A percentile compares a stretch with the other conserved stretches of the same genome.
These are phyloP conservation scores for Catharus fuscescens DNA, from an alignment of 2,113 vertebrate species.

Conservation along the genomic window DNA sequence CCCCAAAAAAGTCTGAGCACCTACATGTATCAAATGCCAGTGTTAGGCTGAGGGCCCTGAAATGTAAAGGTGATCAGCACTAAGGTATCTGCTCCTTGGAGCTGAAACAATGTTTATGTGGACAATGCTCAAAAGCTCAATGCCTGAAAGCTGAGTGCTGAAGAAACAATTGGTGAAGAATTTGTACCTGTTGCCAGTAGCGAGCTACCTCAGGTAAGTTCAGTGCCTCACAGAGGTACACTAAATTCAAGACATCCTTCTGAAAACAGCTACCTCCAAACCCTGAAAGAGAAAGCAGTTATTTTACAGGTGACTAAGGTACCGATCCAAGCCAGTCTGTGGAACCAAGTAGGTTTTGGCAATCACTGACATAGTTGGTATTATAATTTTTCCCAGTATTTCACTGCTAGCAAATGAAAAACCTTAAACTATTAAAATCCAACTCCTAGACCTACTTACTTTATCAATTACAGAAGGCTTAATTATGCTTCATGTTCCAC, in stretches of 20 bases:
- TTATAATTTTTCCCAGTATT: neutral
- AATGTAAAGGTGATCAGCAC: neutral
- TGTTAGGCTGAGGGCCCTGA: neutral
- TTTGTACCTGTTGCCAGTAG: slow-evolving; percentile 95
- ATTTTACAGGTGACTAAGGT: neutral
- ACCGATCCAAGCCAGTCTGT: neutral
- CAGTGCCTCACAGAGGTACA: slow-evolving; percentile 95
- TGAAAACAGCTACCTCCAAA: slow-evolving; percentile 99
- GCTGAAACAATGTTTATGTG: neutral
- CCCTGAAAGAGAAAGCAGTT: slow-evolving; percentile 72
- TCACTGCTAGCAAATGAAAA: neutral
- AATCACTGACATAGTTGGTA: neutral
- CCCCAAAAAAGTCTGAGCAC: neutral
- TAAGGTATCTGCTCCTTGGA: neutral
- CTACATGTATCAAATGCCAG: neutral
- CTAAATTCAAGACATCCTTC: slow-evolving; percentile 97
- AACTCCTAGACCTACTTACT: neutral
- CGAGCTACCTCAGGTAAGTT: slow-evolving; percentile 95
- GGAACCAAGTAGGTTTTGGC: neutral
- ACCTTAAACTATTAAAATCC: neutral
- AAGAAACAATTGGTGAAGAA: neutral
- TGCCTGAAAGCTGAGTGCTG: neutral
- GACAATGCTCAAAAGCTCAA: neutral
- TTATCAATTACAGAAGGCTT: neutral
- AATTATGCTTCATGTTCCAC: neutral